These are phyloP conservation scores for Apodemus agrarius DNA, from an alignment of 2,797 vertebrate species.

Conservation along the genomic window DNA sequence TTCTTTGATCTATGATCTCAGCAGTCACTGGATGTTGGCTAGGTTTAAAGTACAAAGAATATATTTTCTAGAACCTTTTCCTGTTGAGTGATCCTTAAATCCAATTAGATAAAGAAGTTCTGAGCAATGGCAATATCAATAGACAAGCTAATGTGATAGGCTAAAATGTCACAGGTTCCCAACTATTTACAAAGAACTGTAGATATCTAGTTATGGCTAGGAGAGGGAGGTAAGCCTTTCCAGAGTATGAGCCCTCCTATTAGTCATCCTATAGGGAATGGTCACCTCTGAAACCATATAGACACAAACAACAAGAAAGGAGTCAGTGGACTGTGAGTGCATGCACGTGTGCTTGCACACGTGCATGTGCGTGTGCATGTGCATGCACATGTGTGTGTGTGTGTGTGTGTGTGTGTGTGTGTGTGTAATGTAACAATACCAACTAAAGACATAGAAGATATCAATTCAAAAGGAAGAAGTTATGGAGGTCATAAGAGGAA, in stretches of 20 bases:
- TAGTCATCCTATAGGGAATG: background rate
- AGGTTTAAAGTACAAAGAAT: background rate
- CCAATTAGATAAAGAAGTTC: background rate
- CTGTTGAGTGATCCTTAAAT: background rate
- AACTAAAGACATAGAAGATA: background rate
- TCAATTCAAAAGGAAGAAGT: background rate
- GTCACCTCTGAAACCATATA: background rate
- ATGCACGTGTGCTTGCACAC: background rate
- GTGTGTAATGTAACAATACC: too few species aligned
- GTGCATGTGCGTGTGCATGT: too few species aligned
- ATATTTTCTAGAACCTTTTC: background rate
- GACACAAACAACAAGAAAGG: background rate
- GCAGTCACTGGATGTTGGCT: background rate
- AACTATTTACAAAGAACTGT: background rate
- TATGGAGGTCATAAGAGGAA: background rate
- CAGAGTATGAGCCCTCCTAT: too few species aligned
- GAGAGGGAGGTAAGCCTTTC: background rate
- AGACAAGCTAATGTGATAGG: background rate
- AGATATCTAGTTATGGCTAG: background rate
- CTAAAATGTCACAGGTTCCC: too few species aligned
- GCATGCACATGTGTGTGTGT: background rate
- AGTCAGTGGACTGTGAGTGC: rapidly evolving
- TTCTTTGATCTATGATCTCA: background rate
- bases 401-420: background rate
- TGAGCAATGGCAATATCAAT: background rate